phyloP scores from a whole-genome alignment of 1,140 invertebrate genomes.

The Meloidogyne hapla region DNA sequence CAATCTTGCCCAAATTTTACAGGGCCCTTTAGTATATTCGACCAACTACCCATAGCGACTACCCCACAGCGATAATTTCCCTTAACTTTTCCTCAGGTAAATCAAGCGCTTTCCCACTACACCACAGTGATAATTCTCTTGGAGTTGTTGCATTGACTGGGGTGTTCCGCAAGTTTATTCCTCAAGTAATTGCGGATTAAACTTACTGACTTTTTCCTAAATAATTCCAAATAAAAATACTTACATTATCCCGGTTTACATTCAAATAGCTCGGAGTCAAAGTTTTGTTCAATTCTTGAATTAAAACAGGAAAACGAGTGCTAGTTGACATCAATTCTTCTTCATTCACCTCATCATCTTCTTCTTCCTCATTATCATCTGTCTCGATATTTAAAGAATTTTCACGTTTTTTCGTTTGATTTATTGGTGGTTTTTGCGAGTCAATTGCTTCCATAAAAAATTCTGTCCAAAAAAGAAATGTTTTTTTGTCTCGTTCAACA shows the following conservation, averaged over 20 bases:
- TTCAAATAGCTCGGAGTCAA: conserved; percentile 62
- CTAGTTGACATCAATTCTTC: conserved; percentile 13
- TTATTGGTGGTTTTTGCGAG: conserved; percentile 73
- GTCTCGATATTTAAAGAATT: too few relatives aligned
- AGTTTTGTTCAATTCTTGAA: conserved; percentile 83
- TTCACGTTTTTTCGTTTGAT: not conserved
- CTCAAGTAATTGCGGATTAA: too few relatives aligned
- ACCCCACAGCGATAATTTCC: too few relatives aligned
- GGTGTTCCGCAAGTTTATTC: too few relatives aligned
- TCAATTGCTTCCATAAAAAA: conserved; percentile 92
- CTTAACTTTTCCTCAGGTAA: too few relatives aligned
- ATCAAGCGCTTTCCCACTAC: too few relatives aligned
- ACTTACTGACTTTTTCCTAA: too few relatives aligned
- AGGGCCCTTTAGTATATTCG: too few relatives aligned
- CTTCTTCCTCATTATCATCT: not conserved
- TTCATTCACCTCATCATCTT: not conserved
- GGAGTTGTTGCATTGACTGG: too few relatives aligned
- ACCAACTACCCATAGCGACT: too few relatives aligned
- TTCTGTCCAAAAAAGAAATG: conserved; percentile 86
- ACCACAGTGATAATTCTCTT: too few relatives aligned
- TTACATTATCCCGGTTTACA: conserved; percentile 55
- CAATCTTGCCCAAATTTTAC: too few relatives aligned
- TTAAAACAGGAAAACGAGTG: conserved; percentile 69
- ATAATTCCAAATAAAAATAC: not conserved
- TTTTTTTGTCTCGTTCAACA: conserved; percentile 64